Evolutionary conservation across 2,113 vertebrate genomes (phyloP).

Genomic region (Podocnemis expansa): DNA sequence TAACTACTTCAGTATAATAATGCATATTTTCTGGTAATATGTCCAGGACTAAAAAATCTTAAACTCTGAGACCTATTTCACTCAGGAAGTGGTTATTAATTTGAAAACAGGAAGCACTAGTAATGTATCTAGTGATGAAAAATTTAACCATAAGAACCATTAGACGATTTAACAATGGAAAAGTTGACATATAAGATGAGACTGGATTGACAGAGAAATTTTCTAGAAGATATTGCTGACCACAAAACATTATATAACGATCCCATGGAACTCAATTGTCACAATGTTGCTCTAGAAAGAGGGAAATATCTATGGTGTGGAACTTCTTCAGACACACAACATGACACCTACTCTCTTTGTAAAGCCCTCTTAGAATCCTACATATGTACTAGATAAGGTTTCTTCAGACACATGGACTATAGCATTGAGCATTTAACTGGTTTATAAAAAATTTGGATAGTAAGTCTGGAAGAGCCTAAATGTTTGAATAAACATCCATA

Average conservation of each 20-base stretch:
- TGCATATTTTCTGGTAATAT: neutral
- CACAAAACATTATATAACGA: neutral
- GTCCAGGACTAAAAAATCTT: neutral
- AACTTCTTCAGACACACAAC: neutral
- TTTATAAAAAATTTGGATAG: neutral
- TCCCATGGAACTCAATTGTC: neutral
- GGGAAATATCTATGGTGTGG: neutral
- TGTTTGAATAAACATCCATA: neutral
- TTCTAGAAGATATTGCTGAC: neutral
- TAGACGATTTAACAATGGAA: neutral
- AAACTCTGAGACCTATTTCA: neutral
- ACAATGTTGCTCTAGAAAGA: neutral
- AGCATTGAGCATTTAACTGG: neutral
- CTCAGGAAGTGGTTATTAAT: neutral
- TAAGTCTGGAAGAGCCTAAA: neutral
- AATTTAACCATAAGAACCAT: neutral
- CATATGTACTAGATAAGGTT: neutral
- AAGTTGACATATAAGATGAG: neutral
- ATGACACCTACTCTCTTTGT: neutral
- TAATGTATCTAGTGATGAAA: neutral
- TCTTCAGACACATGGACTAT: neutral
- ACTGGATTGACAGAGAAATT: neutral
- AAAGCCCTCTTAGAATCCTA: neutral
- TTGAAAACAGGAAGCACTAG: neutral
- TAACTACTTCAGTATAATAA: neutral